These are phyloP conservation scores for Furnarius figulus DNA, from an alignment of 2,113 vertebrate genomes.

Conservation along the genomic window DNA sequence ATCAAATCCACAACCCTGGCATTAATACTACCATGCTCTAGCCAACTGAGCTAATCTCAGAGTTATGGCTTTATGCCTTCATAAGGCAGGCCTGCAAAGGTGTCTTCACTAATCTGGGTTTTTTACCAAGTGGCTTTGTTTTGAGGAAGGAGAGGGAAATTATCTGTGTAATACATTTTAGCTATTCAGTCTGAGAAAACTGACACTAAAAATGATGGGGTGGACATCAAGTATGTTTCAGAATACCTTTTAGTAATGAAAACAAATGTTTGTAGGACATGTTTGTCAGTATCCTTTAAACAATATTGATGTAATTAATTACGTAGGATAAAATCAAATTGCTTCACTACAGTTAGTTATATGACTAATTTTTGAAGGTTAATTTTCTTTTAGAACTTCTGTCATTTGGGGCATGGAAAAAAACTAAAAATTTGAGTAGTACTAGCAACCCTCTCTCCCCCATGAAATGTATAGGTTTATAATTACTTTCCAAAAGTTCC, in stretches of 20 bases:
- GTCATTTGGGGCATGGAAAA: background rate
- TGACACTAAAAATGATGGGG: background rate
- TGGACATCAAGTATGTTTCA: background rate
- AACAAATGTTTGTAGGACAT: background rate
- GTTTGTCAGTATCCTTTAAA: background rate
- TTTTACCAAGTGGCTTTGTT: background rate
- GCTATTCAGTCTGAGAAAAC: background rate
- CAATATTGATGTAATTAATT: background rate
- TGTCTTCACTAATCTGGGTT: background rate
- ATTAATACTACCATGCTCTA: background rate
- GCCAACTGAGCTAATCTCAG: background rate
- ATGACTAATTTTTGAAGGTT: background rate
- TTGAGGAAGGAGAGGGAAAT: background rate
- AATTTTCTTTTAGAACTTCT: background rate
- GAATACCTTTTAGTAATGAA: background rate
- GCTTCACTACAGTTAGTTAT: background rate
- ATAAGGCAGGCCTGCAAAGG: background rate
- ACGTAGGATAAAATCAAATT: background rate
- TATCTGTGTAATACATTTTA: background rate
- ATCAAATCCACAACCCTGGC: background rate
- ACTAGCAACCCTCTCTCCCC: background rate
- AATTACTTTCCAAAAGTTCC: background rate
- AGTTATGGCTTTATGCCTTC: background rate
- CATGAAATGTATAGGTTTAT: background rate
- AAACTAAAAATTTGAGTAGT: background rate